Percentiles rank a stretch among this genome's conserved stretches.
Evolutionary conservation across 2,888 invertebrate genomes (phyloP).

Genomic region (Rotaria magnacalcarata): DNA sequence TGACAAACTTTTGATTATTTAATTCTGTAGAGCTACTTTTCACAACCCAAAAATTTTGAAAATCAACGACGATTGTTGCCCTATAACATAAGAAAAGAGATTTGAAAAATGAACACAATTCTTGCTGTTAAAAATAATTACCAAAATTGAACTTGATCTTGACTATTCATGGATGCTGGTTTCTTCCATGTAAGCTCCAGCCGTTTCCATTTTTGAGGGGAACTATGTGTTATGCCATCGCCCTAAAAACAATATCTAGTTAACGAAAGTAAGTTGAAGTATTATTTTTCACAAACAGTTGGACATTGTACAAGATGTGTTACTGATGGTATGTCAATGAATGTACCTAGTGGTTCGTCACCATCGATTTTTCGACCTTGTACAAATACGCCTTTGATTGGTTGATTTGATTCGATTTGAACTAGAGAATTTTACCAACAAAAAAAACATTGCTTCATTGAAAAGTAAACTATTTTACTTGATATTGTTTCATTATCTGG

Average conservation of each 20-base stretch:
- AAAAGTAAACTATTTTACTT: neutral
- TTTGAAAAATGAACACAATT: neutral
- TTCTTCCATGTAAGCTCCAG: neutral
- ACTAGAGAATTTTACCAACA: neutral
- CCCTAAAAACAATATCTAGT: neutral
- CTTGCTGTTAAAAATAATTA: neutral
- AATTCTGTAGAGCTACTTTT: neutral
- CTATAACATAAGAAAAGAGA: neutral
- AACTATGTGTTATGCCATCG: constrained; percentile 17
- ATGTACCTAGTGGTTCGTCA: neutral
- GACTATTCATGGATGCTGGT: neutral
- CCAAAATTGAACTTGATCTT: constrained; percentile 19
- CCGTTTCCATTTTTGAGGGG: neutral
- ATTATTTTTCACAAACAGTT: neutral
- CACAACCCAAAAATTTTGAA: neutral
- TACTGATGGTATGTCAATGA: neutral
- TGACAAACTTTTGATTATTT: too few species aligned
- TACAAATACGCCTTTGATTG: neutral
- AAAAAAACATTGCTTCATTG: neutral
- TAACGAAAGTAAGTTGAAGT: neutral
- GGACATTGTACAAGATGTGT: neutral
- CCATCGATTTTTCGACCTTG: constrained; percentile 14
- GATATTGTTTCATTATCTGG: constrained; percentile 1
- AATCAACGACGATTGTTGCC: constrained; percentile 11
- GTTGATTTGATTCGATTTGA: neutral